Conservation (phyloP, 2,888 invertebrate genomes). For the Exephanes ischioxanthus region DNA sequence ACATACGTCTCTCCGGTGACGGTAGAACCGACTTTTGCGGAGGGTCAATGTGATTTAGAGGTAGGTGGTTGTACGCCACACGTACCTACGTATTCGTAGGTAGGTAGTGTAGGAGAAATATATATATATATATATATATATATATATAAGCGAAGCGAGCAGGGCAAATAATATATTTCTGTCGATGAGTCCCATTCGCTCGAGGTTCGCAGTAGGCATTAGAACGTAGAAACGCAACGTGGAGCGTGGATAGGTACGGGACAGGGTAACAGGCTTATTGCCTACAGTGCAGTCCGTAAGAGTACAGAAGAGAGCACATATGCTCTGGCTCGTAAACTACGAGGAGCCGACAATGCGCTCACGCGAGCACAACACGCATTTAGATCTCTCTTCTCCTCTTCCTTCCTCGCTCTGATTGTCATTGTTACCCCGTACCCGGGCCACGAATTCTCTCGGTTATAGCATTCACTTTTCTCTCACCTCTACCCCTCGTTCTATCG, state of each 20-base stretch:
- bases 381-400: slow-evolving; percentile 57
- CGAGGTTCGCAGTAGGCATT: slow-evolving; percentile 25
- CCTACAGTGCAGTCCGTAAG: neutral
- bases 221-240: slow-evolving; percentile 7
- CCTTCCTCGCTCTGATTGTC: slow-evolving; percentile 78
- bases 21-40: slow-evolving; percentile 16
- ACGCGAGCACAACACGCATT: slow-evolving; percentile 29
- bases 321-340: slow-evolving; percentile 80
- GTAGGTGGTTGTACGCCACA: slow-evolving; percentile 59
- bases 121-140: neutral
- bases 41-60: slow-evolving; percentile 64
- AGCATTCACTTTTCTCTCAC: slow-evolving; percentile 18
- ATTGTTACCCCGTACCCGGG: slow-evolving; percentile 73
- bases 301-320: slow-evolving; percentile 73
- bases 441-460: neutral
- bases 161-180: slow-evolving; percentile 57
- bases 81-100: slow-evolving; percentile 49
- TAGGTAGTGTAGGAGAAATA: slow-evolving; percentile 33
- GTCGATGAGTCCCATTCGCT: slow-evolving; percentile 48
- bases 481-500: slow-evolving; percentile 11
- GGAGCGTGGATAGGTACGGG: neutral
- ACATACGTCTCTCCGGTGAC: slow-evolving; percentile 3
- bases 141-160: neutral
- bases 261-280: neutral
- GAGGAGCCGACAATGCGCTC: slow-evolving; percentile 75